Evolutionary conservation across 2,888 invertebrate genomes (phyloP).

Genomic region (Drosophila barbarae): DNA sequence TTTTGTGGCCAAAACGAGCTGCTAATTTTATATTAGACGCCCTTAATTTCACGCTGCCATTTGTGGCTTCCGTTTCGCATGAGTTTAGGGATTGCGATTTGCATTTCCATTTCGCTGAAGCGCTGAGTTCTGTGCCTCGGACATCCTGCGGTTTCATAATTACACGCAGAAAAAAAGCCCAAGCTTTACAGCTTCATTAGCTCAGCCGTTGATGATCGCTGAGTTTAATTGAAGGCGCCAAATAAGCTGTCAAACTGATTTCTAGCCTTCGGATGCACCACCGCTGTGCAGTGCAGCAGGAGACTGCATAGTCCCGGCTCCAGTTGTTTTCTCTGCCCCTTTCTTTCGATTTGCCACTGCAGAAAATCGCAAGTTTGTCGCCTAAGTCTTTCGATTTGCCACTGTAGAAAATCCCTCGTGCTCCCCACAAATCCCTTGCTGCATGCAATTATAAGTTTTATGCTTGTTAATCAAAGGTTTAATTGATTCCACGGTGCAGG

Average conservation of each 20-base stretch:
- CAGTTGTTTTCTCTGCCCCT: conserved; percentile 20
- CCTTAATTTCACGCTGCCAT: conserved; percentile 72
- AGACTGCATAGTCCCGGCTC: neutral
- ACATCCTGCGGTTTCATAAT: conserved; percentile 30
- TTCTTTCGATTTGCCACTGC: neutral
- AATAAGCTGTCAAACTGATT: conserved; percentile 45
- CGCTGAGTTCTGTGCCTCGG: conserved; percentile 16
- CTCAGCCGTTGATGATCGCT: neutral
- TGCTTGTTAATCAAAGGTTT: conserved; percentile 65
- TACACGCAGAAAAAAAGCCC: neutral
- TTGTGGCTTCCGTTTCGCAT: conserved; percentile 69
- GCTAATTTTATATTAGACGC: conserved; percentile 69
- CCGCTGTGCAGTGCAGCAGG: conserved; percentile 14
- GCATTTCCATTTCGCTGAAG: neutral
- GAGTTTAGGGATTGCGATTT: conserved; percentile 22
- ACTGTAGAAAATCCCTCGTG: neutral
- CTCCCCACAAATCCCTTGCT: neutral
- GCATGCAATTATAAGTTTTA: conserved; percentile 58
- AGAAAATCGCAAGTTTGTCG: conserved; percentile 33
- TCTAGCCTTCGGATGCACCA: conserved; percentile 16
- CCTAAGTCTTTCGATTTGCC: conserved; percentile 12
- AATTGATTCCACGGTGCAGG: conserved; percentile 64
- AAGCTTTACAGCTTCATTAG: conserved; percentile 8
- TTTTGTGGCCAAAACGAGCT: conserved; percentile 28
- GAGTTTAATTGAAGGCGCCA: conserved; percentile 68